A percentile compares a stretch with the other conserved stretches of the same genome.
Evolutionary conservation across 2,113 vertebrate genomes (phyloP).

Genomic region (Cyanocitta stelleri): DNA sequence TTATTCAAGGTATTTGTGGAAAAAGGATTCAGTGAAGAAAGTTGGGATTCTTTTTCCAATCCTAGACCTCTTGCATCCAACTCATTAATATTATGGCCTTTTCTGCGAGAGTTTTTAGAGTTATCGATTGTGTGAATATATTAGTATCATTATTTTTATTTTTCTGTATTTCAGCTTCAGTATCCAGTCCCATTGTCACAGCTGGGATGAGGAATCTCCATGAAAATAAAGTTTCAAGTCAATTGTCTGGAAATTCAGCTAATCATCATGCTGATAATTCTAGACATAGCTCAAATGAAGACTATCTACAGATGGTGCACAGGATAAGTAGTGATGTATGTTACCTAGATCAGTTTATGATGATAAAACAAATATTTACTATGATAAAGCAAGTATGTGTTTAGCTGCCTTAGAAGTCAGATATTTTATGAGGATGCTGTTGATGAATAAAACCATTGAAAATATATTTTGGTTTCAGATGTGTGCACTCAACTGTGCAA

Average conservation of each 20-base stretch:
- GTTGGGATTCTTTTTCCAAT: background rate
- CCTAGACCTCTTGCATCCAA: background rate
- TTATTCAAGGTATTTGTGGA: background rate
- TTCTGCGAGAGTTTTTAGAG: background rate
- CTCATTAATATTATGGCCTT: background rate
- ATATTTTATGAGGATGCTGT: background rate
- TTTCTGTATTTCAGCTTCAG: background rate
- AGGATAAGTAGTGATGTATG: constrained; percentile 9
- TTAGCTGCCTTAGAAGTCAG: background rate
- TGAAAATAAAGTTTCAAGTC: constrained; percentile 1
- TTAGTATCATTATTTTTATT: background rate
- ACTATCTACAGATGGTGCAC: constrained; percentile 5
- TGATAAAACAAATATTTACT: background rate
- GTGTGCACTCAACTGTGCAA: background rate
- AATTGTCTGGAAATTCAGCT: background rate
- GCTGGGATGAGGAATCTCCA: background rate
- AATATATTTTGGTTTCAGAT: background rate
- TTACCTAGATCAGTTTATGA: background rate
- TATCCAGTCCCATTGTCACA: background rate
- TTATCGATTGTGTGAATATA: background rate
- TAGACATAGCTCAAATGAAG: constrained; percentile 9
- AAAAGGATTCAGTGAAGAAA: background rate
- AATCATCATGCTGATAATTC: background rate
- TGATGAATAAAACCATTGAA: background rate
- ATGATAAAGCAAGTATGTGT: background rate